phyloP scores from a whole-genome alignment of 2,888 invertebrate species.

The Dasysyrphus albostriatus region DNA sequence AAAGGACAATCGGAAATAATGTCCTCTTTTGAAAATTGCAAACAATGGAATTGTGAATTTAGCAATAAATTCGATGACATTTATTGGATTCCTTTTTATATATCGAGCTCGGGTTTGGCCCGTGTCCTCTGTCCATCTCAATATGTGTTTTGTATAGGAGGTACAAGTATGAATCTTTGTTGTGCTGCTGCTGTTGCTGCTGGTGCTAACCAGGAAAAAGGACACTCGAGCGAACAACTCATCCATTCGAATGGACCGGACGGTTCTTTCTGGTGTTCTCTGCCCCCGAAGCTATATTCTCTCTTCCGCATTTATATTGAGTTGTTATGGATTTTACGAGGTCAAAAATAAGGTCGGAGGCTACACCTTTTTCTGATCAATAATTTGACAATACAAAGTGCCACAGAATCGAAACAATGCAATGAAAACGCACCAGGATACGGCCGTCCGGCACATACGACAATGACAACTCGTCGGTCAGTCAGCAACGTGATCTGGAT shows the following conservation, averaged over 20 bases:
- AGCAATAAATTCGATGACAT: constrained; percentile 83
- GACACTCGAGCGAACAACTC: constrained; percentile 67
- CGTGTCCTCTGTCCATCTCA: constrained; percentile 26
- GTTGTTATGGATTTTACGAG: constrained; percentile 76
- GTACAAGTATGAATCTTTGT: constrained; percentile 41
- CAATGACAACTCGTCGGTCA: constrained; percentile 33
- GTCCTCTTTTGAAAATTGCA: constrained; percentile 77
- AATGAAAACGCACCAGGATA: constrained; percentile 28
- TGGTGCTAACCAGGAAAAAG: constrained; percentile 70
- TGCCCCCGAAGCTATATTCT: constrained; percentile 58
- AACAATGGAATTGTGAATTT: constrained; percentile 80
- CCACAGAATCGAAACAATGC: constrained; percentile 69
- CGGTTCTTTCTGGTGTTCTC: constrained; percentile 28
- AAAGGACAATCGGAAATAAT: constrained; percentile 76
- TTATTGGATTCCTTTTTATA: constrained; percentile 82
- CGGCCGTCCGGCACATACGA: background rate
- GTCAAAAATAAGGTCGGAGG: constrained; percentile 73
- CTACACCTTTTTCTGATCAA: constrained; percentile 76
- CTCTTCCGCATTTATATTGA: constrained; percentile 63
- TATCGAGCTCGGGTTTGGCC: background rate
- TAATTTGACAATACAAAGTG: constrained; percentile 76
- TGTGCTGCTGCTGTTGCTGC: constrained; percentile 4
- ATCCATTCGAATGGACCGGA: constrained; percentile 34
- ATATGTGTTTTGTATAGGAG: background rate
- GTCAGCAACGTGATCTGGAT: constrained; percentile 50